Conservation (phyloP, 92 coral and sea anemone genomes). For the Phenganax marumi region DNA sequence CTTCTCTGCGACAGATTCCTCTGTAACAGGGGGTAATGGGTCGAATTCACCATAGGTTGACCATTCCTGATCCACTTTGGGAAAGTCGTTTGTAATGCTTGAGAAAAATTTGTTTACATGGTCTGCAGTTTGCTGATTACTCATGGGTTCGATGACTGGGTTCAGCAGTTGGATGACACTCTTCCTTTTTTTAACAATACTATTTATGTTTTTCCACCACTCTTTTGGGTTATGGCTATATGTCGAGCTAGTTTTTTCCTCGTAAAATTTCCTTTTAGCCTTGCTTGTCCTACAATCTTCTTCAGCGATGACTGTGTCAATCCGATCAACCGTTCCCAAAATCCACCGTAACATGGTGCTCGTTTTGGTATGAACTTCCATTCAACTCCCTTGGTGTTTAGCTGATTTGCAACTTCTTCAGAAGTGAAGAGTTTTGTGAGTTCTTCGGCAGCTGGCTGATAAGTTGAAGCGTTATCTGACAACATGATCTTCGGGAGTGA, state of each 20-base stretch:
- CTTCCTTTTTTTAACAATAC: not conserved
- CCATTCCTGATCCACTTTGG: no score
- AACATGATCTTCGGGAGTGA: no score
- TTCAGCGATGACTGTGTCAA: slow-evolving; percentile 18
- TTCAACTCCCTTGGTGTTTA: no score
- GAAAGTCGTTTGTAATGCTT: no score
- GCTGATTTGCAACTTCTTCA: no score
- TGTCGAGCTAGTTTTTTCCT: not conserved
- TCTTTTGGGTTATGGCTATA: not conserved
- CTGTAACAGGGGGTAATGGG: no score
- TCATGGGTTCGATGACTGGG: not conserved
- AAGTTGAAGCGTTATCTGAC: slow-evolving; percentile 19
- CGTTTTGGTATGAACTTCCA: no score
- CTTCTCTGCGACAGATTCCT: not conserved
- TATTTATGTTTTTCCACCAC: slow-evolving; percentile 10
- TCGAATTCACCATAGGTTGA: no score
- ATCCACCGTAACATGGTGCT: no score
- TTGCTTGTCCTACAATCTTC: slow-evolving; percentile 46
- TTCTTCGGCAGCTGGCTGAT: slow-evolving; percentile 12
- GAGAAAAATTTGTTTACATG: no score
- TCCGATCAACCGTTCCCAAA: slow-evolving; percentile 24
- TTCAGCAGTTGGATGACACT: not conserved
- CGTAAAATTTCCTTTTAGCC: not conserved
- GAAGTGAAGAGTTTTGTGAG: no score
- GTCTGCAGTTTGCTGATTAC: no score